Conservation (phyloP, 2,888 invertebrate genomes). For the Leucophora obtusa region DNA sequence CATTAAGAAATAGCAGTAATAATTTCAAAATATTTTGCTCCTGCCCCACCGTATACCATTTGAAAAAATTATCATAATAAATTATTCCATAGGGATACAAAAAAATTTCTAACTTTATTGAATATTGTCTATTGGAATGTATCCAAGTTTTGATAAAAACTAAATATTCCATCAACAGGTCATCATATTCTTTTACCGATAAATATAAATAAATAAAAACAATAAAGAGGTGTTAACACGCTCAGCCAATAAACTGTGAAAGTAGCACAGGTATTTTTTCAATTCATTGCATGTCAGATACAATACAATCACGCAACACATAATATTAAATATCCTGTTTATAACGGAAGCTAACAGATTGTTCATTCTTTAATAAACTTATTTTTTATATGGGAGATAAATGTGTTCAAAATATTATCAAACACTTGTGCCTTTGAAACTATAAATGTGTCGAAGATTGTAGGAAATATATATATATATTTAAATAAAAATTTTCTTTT, state of each 20-base stretch:
- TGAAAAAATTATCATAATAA: no score
- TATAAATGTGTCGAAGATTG: background rate
- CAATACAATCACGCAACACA: background rate
- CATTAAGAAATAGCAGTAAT: no score
- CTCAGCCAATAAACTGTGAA: background rate
- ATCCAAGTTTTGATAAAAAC: background rate
- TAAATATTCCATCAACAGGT: background rate
- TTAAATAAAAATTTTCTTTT: background rate
- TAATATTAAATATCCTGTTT: background rate
- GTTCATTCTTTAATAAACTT: background rate
- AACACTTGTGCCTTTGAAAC: background rate
- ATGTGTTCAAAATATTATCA: background rate
- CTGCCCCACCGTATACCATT: no score
- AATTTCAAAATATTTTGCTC: no score
- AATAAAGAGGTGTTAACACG: background rate
- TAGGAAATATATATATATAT: background rate
- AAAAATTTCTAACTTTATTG: no score
- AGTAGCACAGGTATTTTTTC: background rate
- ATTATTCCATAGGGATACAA: no score
- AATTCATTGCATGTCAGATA: background rate
- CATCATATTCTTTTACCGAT: conserved; percentile 6
- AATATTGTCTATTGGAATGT: background rate
- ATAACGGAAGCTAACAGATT: background rate
- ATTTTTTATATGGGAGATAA: background rate
- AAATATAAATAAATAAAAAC: background rate